Evolutionary conservation across 2,113 vertebrate species (phyloP).

Genomic region (Caranx ignobilis): DNA sequence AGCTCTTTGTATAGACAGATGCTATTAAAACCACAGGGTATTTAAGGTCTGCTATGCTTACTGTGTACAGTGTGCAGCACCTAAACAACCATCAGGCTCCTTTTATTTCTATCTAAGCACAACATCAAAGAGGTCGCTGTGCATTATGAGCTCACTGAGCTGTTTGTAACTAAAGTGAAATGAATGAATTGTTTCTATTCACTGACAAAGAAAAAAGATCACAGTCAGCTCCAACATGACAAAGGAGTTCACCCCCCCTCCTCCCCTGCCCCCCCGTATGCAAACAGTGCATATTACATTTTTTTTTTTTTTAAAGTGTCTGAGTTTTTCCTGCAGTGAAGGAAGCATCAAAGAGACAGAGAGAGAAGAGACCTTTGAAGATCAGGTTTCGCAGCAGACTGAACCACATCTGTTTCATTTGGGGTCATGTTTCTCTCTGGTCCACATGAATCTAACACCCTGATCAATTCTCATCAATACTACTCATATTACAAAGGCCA

Average conservation of each 20-base stretch:
- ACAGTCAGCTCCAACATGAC: too few species aligned
- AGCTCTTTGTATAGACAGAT: neutral
- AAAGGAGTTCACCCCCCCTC: too few species aligned
- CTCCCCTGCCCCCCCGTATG: too few species aligned
- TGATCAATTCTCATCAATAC: neutral
- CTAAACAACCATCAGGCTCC: neutral
- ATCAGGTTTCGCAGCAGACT: slow-evolving; percentile 45
- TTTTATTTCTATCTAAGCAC: too few species aligned
- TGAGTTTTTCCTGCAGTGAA: neutral
- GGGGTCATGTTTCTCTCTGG: slow-evolving; percentile 8
- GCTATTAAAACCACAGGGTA: neutral
- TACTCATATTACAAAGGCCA: too few species aligned
- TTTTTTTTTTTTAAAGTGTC: neutral
- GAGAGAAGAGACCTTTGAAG: slow-evolving; percentile 23
- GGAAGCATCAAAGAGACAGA: slow-evolving; percentile 21
- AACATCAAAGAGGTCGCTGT: too few species aligned
- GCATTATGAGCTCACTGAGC: too few species aligned
- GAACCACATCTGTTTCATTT: neutral
- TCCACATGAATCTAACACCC: neutral
- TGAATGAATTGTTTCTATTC: too few species aligned
- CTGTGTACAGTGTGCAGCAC: neutral
- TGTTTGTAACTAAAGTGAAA: too few species aligned
- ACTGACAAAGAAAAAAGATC: too few species aligned
- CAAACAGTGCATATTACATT: too few species aligned
- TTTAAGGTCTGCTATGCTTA: neutral